These are phyloP conservation scores for Punctoribates punctum DNA, from an alignment of 2,888 invertebrate genomes.

Conservation along the genomic window DNA sequence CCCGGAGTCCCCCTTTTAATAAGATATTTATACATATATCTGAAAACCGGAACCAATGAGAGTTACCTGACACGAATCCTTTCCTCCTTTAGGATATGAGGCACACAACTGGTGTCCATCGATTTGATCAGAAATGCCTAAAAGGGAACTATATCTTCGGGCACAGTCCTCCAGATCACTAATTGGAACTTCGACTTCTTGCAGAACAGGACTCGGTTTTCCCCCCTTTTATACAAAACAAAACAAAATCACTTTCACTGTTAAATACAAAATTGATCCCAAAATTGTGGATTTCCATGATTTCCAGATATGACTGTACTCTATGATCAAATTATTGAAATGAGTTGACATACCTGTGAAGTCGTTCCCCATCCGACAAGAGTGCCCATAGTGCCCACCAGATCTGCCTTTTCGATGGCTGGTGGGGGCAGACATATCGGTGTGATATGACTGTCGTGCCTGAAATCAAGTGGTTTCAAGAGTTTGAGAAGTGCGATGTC, in stretches of 20 bases:
- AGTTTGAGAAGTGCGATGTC: constrained; percentile 44
- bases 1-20: constrained; percentile 65
- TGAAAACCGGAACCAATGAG: background rate
- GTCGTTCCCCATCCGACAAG: constrained; percentile 44
- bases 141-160: constrained; percentile 21
- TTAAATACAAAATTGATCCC: no score
- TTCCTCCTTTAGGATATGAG: constrained; percentile 23
- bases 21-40: background rate
- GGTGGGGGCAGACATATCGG: constrained; percentile 40
- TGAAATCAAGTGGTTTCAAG: background rate
- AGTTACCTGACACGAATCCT: constrained; percentile 41
- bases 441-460: background rate
- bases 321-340: background rate
- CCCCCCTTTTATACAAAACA: constrained; percentile 9
- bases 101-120: constrained; percentile 36
- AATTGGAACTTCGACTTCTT: constrained; percentile 39
- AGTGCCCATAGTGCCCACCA: constrained; percentile 13
- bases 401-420: constrained; percentile 1
- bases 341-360: constrained; percentile 12
- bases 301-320: no score
- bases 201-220: constrained; percentile 1
- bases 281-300: no score
- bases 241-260: background rate
- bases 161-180: constrained; percentile 11
- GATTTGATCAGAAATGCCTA: constrained; percentile 22